phyloP scores from a whole-genome alignment of 2,888 invertebrate species.

The Magallana nippona region DNA sequence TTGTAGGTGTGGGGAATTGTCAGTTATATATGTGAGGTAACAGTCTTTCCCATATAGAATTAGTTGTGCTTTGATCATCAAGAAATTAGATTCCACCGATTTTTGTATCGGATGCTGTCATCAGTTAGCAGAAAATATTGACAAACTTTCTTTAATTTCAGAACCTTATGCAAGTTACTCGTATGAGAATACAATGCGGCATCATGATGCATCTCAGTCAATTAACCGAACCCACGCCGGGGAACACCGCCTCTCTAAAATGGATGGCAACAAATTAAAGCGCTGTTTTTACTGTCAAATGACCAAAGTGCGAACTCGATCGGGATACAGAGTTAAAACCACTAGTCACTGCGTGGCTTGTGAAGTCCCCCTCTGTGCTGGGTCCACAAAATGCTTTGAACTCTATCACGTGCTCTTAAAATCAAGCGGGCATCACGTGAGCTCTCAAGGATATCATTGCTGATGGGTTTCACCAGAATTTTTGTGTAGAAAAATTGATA shows the following conservation, averaged over 20 bases:
- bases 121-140: not conserved
- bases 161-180: constrained; percentile 7
- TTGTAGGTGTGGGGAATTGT: too few relatives aligned
- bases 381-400: constrained; percentile 33
- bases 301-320: constrained; percentile 4
- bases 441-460: not conserved
- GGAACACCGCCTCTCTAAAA: constrained; percentile 23
- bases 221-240: not conserved
- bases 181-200: constrained; percentile 16
- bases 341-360: constrained; percentile 38
- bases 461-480: not conserved
- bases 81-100: too few relatives aligned
- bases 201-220: not conserved
- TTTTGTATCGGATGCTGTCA: too few relatives aligned
- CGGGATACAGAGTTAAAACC: constrained; percentile 39
- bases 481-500: too few relatives aligned
- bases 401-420: constrained; percentile 25
- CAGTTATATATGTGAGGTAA: too few relatives aligned
- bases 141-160: constrained; percentile 14
- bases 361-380: constrained; percentile 37
- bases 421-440: not conserved
- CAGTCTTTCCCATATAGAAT: too few relatives aligned
- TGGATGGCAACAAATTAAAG: constrained; percentile 32
- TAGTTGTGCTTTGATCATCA: too few relatives aligned
- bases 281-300: constrained; percentile 41